Evolutionary conservation across 2,113 vertebrate species (phyloP), one percentile per base, ranked within the genome.

Genomic region (Hippocampus barbouri): DNA sequence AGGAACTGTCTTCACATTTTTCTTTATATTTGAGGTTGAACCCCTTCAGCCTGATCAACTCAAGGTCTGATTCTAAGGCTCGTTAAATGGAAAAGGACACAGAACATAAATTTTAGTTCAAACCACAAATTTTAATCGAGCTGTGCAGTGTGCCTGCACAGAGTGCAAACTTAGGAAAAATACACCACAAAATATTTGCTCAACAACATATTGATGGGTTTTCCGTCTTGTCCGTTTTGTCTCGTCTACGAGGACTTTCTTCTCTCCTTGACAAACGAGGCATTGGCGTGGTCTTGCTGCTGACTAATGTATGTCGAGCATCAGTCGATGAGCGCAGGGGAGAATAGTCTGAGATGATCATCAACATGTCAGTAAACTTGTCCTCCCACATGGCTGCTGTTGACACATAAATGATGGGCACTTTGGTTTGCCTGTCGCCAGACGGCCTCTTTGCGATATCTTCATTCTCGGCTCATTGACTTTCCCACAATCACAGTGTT

Each of bases 361-460:
- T 89, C 88, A 88, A 83, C 75, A 87, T 89, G 90, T 86, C 90
- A 88, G 90, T 91, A 91, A 86, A 86, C 80, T 85, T 89, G 88
- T 90, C 90, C 90, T 88, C 88, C 88, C 90, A 89, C 88, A 87
- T 78, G 80, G 84, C 85, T 86, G 85, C 85, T 85, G 88, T 87
- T 89, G 88, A 88, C 86, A 88, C 82, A 81, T 87, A 90, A 89
- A 88, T 90, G 86, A 89, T 85, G 87, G 63, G 83, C 87, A 87
- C 80, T 86, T 86, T 88, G 78, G 79, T 88, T 81, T 82, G 66
- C 71, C 84, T 88, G 87, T 91, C 90, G 85, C 80, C 68, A 72
- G 74, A 76, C 80, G 76, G 69, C 79, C 72, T 81, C 84, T 76
- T 74, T 72, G 73, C 78, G 73, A 89, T 89, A 79, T 82, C 77